phyloP scores from a whole-genome alignment of 2,113 vertebrate genomes.

The Sturnus vulgaris region DNA sequence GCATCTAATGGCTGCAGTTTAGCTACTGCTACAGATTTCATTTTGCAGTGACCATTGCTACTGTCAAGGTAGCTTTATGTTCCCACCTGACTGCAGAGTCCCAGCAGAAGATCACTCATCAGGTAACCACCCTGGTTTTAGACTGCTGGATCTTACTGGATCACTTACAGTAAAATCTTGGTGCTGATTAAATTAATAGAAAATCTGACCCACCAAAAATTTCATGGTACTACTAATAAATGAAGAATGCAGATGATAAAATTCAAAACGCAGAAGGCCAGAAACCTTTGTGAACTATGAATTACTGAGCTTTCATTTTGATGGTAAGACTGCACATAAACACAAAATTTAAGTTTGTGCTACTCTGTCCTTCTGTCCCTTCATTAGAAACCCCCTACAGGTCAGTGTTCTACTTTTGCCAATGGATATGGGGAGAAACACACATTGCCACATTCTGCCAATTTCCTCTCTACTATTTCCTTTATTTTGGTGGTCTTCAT shows the following conservation, averaged over 20 bases:
- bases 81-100: background rate
- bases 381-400: background rate
- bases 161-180: background rate
- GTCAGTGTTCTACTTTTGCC: background rate
- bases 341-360: background rate
- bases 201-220: background rate
- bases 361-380: background rate
- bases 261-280: background rate
- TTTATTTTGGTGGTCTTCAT: background rate
- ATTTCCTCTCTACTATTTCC: background rate
- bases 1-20: slow-evolving; percentile 19
- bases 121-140: background rate
- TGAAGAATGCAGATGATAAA: background rate
- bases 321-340: background rate
- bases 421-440: background rate
- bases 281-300: background rate
- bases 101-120: background rate
- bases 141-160: background rate
- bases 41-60: slow-evolving; percentile 23
- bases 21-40: slow-evolving; percentile 36
- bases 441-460: background rate
- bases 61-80: background rate
- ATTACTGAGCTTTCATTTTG: background rate
- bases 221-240: background rate
- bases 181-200: background rate